Percentiles rank a stretch among this genome's conserved stretches.
Conservation (phyloP, 2,888 invertebrate species). For the Tinea pellionella region DNA sequence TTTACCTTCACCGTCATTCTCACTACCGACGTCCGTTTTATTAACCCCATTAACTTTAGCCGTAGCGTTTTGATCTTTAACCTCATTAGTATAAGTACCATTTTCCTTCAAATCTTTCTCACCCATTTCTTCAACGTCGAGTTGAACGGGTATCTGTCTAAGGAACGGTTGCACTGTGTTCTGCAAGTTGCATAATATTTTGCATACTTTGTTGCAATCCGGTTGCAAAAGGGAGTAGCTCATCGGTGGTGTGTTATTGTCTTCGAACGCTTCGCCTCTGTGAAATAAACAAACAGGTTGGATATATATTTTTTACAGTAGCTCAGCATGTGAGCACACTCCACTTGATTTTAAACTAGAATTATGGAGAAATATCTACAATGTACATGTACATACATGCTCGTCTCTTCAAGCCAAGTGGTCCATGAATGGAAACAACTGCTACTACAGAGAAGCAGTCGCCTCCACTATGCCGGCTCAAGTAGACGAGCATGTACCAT, state of each 20-base stretch:
- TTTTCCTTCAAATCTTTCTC: slow-evolving; percentile 18
- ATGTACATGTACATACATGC: too few relatives aligned
- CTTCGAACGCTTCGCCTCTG: slow-evolving; percentile 34
- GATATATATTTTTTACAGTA: too few relatives aligned
- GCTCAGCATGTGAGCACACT: too few relatives aligned
- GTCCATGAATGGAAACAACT: too few relatives aligned
- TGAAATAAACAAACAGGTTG: slow-evolving; percentile 20
- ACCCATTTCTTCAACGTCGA: not conserved
- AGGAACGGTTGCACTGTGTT: slow-evolving; percentile 29
- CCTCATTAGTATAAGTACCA: slow-evolving; percentile 15
- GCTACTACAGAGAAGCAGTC: too few relatives aligned
- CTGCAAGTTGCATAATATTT: slow-evolving; percentile 31
- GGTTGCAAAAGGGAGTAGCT: slow-evolving; percentile 21
- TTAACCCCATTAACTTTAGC: not conserved
- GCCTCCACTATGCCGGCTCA: too few relatives aligned
- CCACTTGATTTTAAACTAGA: too few relatives aligned
- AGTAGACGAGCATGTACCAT: too few relatives aligned
- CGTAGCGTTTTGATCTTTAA: slow-evolving; percentile 13
- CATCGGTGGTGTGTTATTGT: slow-evolving; percentile 21
- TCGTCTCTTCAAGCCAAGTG: too few relatives aligned
- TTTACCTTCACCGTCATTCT: not conserved
- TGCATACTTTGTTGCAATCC: slow-evolving; percentile 31
- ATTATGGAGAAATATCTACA: too few relatives aligned
- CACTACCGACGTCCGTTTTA: not conserved
- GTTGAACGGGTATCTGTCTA: not conserved